Conservation (phyloP, 2,113 vertebrate genomes). For the Platysternon megacephalum region DNA sequence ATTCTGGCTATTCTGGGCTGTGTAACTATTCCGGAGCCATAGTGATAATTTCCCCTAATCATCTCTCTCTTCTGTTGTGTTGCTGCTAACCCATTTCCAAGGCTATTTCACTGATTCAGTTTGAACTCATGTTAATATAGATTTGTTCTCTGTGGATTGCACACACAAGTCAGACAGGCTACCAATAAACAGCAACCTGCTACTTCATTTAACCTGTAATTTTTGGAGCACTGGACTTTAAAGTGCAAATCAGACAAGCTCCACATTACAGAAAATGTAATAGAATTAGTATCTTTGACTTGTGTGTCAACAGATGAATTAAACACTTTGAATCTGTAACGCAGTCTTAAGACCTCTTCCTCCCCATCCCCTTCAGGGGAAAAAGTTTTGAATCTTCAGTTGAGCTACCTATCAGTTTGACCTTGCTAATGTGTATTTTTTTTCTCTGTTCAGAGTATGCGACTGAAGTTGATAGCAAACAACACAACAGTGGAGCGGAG, state of each 20-base stretch:
- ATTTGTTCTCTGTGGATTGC: not conserved
- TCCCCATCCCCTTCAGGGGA: not conserved
- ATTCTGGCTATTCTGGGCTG: not conserved
- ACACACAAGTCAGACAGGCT: not conserved
- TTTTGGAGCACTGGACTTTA: not conserved
- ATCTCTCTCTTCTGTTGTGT: not conserved
- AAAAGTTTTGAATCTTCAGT: not conserved
- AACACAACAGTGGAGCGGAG: conserved; percentile 96
- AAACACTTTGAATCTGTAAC: not conserved
- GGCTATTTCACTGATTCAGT: not conserved
- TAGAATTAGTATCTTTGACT: not conserved
- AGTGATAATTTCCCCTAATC: not conserved
- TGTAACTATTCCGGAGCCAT: not conserved
- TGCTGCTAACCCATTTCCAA: not conserved
- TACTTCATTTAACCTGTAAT: not conserved
- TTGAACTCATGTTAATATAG: not conserved
- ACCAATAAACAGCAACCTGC: not conserved
- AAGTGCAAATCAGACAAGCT: not conserved
- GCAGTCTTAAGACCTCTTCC: not conserved
- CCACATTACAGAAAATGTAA: not conserved
- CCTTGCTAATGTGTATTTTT: not conserved
- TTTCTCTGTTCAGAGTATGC: conserved; percentile 90
- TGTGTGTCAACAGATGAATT: not conserved
- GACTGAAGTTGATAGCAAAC: conserved; percentile 97
- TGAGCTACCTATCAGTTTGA: not conserved